These are phyloP conservation scores for Mormyrus proboscirostris DNA, from an alignment of 2,797 vertebrate genomes.

Conservation along the genomic window DNA sequence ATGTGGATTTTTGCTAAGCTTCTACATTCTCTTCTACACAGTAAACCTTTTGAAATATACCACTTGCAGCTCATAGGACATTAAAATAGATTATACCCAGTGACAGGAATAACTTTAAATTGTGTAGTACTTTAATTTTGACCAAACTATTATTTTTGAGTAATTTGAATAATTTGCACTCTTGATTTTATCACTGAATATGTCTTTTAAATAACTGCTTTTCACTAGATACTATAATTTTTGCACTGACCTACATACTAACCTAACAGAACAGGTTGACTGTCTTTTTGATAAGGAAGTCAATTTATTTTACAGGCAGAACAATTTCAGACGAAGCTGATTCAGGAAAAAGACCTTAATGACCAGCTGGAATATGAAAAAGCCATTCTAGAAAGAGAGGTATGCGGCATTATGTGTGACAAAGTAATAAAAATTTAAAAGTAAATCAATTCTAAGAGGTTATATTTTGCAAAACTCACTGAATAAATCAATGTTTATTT, in stretches of 20 bases:
- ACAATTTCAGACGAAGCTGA: constrained; percentile 64
- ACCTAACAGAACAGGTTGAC: background rate
- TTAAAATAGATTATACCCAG: background rate
- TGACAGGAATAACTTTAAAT: background rate
- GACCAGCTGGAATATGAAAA: constrained; percentile 62
- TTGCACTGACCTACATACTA: background rate
- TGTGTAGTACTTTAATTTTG: background rate
- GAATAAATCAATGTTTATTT: background rate
- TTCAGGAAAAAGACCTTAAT: constrained; percentile 62
- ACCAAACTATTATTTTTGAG: background rate
- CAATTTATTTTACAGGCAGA: constrained; percentile 48
- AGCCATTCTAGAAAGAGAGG: constrained; percentile 59
- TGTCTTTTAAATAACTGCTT: background rate
- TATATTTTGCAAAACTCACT: background rate
- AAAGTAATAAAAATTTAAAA: background rate
- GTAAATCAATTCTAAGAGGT: background rate
- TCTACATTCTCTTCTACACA: background rate
- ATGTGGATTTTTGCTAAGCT: background rate
- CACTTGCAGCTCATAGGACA: background rate
- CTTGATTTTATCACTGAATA: background rate
- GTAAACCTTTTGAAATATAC: background rate
- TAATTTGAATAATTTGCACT: background rate
- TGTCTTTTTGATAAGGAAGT: background rate
- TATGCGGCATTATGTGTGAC: constrained; percentile 23
- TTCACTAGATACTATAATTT: background rate